Evolutionary conservation across 2,797 vertebrate species (phyloP).

Genomic region (Lemur catta): DNA sequence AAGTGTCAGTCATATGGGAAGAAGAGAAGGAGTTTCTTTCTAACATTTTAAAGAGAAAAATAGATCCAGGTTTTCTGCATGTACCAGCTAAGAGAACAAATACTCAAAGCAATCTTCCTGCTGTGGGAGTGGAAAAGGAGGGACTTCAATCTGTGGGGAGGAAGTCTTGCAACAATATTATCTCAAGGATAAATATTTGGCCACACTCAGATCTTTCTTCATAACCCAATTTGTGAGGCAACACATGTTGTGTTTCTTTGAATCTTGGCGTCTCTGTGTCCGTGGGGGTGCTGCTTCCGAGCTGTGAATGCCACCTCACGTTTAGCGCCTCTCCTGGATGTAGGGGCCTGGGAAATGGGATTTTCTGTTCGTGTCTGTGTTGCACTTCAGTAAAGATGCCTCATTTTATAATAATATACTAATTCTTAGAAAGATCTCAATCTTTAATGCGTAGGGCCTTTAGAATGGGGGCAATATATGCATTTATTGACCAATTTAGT

Average conservation of each 20-base stretch:
- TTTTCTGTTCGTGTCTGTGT: neutral
- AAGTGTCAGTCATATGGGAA: neutral
- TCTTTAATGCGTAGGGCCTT: neutral
- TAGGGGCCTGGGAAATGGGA: neutral
- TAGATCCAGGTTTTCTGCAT: neutral
- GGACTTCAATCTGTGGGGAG: neutral
- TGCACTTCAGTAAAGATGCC: neutral
- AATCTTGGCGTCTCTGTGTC: neutral
- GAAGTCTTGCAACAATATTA: neutral
- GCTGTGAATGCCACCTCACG: neutral
- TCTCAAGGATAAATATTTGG: neutral
- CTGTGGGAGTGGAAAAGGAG: neutral
- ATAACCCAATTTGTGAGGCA: neutral
- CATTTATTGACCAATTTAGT: neutral
- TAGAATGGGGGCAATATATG: neutral
- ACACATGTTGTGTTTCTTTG: neutral
- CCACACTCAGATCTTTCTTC: neutral
- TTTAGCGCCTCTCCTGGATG: neutral
- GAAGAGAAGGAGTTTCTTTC: neutral
- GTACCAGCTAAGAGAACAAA: neutral
- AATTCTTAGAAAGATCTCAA: neutral
- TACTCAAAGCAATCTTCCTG: neutral
- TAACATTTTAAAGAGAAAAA: conserved; percentile 35
- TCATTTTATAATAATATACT: neutral
- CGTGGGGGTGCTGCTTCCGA: neutral